phyloP scores from a whole-genome alignment of 2,888 invertebrate species.

The Drosophila parthenogenetica region DNA sequence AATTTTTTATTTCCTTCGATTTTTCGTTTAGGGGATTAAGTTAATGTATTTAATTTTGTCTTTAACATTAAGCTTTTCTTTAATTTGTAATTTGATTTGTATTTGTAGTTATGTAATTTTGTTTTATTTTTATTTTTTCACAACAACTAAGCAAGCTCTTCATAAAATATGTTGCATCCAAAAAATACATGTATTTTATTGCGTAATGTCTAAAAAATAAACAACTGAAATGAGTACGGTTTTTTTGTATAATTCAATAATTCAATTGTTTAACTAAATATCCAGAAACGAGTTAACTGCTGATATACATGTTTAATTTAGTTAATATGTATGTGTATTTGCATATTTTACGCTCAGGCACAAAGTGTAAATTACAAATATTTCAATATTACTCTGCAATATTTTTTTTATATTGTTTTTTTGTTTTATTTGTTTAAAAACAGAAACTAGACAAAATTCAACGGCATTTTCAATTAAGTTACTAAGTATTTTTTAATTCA shows the following conservation, averaged over 20 bases:
- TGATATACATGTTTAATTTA: slow-evolving; percentile 37
- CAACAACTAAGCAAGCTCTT: slow-evolving; percentile 81
- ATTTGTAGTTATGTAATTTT: slow-evolving; percentile 35
- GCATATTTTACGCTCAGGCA: slow-evolving; percentile 82
- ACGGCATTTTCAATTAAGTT: slow-evolving; percentile 43
- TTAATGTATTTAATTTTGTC: slow-evolving; percentile 56
- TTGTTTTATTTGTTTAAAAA: slow-evolving; percentile 13
- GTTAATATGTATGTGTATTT: slow-evolving; percentile 56
- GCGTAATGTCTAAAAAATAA: slow-evolving; percentile 48
- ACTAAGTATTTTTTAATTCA: slow-evolving; percentile 44
- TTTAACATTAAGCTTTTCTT: slow-evolving; percentile 71
- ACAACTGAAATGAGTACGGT: slow-evolving; percentile 5
- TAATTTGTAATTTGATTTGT: slow-evolving; percentile 51
- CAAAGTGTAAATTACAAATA: slow-evolving; percentile 83
- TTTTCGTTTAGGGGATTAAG: slow-evolving; percentile 67
- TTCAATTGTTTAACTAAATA: slow-evolving; percentile 47
- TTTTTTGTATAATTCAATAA: slow-evolving; percentile 38
- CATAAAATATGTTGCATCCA: slow-evolving; percentile 68
- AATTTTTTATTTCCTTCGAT: slow-evolving; percentile 27
- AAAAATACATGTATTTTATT: slow-evolving; percentile 60
- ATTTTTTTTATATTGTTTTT: slow-evolving; percentile 5
- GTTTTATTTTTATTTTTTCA: slow-evolving; percentile 43
- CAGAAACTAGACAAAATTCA: slow-evolving; percentile 49
- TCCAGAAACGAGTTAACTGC: slow-evolving; percentile 32
- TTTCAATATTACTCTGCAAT: slow-evolving; percentile 58